Evolutionary conservation across 2,113 vertebrate species (phyloP).

Genomic region (Rattus rattus): DNA sequence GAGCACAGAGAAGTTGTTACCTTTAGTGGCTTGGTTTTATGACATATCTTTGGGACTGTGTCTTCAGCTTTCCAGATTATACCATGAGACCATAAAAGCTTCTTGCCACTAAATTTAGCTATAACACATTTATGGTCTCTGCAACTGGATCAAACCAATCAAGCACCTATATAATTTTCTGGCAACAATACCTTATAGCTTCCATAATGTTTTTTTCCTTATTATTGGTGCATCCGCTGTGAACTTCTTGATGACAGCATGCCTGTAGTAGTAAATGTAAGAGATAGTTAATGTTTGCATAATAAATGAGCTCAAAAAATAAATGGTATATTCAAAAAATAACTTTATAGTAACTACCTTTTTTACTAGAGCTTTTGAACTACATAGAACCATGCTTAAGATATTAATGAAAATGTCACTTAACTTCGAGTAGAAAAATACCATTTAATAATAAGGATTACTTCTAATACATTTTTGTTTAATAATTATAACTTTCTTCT

Average conservation of each 20-base stretch:
- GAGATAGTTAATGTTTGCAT: background rate
- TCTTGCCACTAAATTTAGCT: background rate
- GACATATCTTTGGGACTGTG: background rate
- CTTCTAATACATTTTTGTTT: conserved; percentile 15
- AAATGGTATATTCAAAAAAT: background rate
- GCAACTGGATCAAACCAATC: background rate
- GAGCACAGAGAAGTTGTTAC: background rate
- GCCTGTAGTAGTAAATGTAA: background rate
- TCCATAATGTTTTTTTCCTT: background rate
- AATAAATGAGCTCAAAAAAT: background rate
- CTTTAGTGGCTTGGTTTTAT: background rate
- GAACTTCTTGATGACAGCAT: background rate
- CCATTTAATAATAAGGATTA: conserved; percentile 43
- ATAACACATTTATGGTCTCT: background rate
- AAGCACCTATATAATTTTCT: background rate
- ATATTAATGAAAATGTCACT: conserved; percentile 1
- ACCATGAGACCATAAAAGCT: background rate
- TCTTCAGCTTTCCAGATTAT: background rate
- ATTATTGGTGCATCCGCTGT: background rate
- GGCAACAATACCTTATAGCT: background rate
- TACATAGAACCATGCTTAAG: conserved; percentile 37
- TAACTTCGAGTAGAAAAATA: conserved; percentile 40
- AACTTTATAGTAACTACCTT: conserved; percentile 1
- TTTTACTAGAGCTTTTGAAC: background rate
- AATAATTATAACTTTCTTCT: conserved; percentile 8